Conservation (phyloP, 2,113 vertebrate genomes). For the Speoplatyrhinus poulsoni region DNA sequence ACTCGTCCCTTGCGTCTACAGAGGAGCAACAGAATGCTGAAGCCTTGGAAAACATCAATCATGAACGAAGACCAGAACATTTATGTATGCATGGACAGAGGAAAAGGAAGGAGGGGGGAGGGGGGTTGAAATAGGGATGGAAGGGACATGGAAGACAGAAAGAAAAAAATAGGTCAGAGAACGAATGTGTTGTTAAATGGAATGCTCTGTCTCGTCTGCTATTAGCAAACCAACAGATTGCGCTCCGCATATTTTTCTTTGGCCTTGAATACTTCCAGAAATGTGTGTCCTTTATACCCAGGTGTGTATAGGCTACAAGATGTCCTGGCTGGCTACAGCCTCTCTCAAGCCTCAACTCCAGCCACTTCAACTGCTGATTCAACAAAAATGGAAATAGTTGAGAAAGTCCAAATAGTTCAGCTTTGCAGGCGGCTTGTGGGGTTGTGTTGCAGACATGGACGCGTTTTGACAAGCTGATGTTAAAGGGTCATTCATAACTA, state of each 20-base stretch:
- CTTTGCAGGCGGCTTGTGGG: neutral
- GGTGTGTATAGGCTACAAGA: constrained; percentile 32
- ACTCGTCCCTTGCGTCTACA: constrained; percentile 55
- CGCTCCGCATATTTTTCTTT: constrained; percentile 43
- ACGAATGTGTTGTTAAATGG: constrained; percentile 33
- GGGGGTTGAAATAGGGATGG: constrained; percentile 12
- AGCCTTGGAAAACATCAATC: constrained; percentile 42
- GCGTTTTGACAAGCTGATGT: constrained; percentile 15
- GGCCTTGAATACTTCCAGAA: constrained; percentile 60
- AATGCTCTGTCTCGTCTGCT: constrained; percentile 37
- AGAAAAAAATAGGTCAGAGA: constrained; percentile 31
- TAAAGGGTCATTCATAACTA: neutral
- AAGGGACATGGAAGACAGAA: constrained; percentile 12
- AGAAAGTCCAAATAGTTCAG: neutral
- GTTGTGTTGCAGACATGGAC: constrained; percentile 3
- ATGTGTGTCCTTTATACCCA: constrained; percentile 49
- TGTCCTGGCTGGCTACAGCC: constrained; percentile 41
- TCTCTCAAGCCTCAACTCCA: constrained; percentile 31
- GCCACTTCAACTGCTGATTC: constrained; percentile 34
- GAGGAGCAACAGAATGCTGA: constrained; percentile 46
- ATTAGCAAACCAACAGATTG: constrained; percentile 68
- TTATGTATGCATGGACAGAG: constrained; percentile 33
- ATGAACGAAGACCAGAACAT: constrained; percentile 38
- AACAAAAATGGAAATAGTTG: constrained; percentile 4
- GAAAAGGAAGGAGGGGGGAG: neutral